A percentile compares a stretch with the other conserved stretches of the same genome.
These are phyloP conservation scores for Cheilosia soror DNA, from an alignment of 2,888 invertebrate species.

Conservation along the genomic window DNA sequence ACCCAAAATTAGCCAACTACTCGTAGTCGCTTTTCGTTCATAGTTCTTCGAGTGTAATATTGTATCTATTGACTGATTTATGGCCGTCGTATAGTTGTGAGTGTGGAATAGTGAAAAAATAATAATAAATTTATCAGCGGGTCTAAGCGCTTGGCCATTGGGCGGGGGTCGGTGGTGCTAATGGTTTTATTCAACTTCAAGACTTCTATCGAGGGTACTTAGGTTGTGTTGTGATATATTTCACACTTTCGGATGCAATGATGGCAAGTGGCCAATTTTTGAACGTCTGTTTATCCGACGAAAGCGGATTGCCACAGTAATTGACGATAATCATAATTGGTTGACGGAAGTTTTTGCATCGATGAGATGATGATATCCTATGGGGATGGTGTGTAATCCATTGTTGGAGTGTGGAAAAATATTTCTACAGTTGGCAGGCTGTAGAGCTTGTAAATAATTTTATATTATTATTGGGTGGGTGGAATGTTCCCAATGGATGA, in stretches of 20 bases:
- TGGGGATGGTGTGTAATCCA: background rate
- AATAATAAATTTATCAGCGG: slow-evolving; percentile 54
- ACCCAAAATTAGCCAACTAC: slow-evolving; percentile 43
- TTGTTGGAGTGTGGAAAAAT: slow-evolving; percentile 5
- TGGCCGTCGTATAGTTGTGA: slow-evolving; percentile 18
- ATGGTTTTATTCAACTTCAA: slow-evolving; percentile 56
- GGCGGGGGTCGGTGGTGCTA: slow-evolving; percentile 8
- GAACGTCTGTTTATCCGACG: slow-evolving; percentile 15
- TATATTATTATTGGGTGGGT: background rate
- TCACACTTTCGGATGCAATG: slow-evolving; percentile 45
- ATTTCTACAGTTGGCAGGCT: background rate
- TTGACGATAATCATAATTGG: slow-evolving; percentile 34
- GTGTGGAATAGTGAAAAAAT: slow-evolving; percentile 46
- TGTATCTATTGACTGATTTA: slow-evolving; percentile 66
- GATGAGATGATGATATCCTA: background rate
- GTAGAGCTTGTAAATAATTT: background rate
- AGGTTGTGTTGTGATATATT: slow-evolving; percentile 38
- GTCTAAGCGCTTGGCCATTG: background rate
- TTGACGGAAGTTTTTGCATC: slow-evolving; percentile 19
- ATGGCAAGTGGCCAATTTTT: slow-evolving; percentile 59
- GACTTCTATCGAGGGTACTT: slow-evolving; percentile 28
- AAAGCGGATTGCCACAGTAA: slow-evolving; percentile 16
- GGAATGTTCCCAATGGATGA: background rate
- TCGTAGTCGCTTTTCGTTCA: background rate
- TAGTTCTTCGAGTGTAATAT: slow-evolving; percentile 41